Base-by-base conservation (phyloP, 2,888 invertebrate genomes). In the Eudemis profundana region DNA sequence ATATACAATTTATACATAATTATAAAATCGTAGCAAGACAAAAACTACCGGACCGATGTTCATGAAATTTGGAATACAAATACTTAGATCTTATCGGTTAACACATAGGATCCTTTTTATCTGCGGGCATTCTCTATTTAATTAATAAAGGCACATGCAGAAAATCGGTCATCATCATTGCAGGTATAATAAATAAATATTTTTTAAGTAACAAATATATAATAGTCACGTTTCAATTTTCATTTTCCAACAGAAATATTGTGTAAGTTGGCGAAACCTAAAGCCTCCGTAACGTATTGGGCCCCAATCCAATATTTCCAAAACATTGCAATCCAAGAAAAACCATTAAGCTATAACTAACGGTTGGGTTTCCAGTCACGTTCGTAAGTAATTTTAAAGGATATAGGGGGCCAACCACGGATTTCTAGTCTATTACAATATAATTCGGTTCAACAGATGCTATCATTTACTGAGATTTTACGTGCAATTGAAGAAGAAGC, bases 321-420 rank as follows among this genome's bases (percentile, higher is more conserved):
- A 65, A 65, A 60, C 65, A 65, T 65, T 65, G 53, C 65, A 53
- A 46, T 46, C 53, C 46, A 59, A 53, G 60, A 65, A 53, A 65
- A 65, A 60, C 65, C 65, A 65, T 65, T 65, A 65, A 53, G 65
- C 59, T 38, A 60, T 65, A 65, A 60, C 59, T 60, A 53, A 60
- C 65, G 54, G 78, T 86, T 80, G 73, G 77, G 69, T 75, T 79
- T 79, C 89, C 68, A 71, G 78, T 83, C 89, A 89, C 89, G 89
- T 88, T 72, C 73, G 69, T 70, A 76, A 80, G 84, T 85, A 85
- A 87, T 87, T 89, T 87, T 84, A 85, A 83, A 85, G 83, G 83
- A 72, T 73, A 72, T 71, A 71, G 68, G 68, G 47, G 72, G 72
- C 72, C 66, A 47, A 60, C 57, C 64, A 54, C 67, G 66, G 65